Evolutionary conservation across 2,113 vertebrate species (phyloP).

Genomic region (Pteruthius melanotis): DNA sequence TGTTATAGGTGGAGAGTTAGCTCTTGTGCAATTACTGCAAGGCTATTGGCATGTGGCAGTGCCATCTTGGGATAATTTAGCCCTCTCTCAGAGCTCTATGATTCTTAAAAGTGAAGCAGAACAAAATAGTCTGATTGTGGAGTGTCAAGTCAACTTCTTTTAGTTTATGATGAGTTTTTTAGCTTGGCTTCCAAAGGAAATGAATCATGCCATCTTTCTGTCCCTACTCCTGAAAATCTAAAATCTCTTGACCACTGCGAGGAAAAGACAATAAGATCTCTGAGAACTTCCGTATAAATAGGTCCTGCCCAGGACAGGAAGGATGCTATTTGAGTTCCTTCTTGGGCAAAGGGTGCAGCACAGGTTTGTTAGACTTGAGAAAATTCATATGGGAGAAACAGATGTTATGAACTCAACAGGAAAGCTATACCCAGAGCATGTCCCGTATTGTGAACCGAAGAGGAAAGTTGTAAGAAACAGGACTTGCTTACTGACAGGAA

Average conservation of each 20-base stretch:
- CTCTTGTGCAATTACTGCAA: background rate
- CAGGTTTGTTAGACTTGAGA: background rate
- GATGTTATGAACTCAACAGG: background rate
- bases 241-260: background rate
- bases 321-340: background rate
- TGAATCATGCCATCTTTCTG: background rate
- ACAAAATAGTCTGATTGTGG: background rate
- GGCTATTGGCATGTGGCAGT: background rate
- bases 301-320: background rate
- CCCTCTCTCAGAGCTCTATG: background rate
- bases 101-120: background rate
- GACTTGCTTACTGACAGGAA: background rate
- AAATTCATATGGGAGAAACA: background rate
- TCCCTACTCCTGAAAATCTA: background rate
- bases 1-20: background rate
- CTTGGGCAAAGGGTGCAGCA: background rate
- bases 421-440: background rate
- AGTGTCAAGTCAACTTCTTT: background rate
- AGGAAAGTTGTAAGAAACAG: background rate
- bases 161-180: background rate
- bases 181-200: background rate
- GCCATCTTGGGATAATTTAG: background rate
- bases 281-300: background rate
- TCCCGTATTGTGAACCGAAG: fast-evolving
- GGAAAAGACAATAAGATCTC: background rate